Evolutionary conservation across 2,113 vertebrate genomes (phyloP).

Genomic region (Rhinichthys klamathensis): DNA sequence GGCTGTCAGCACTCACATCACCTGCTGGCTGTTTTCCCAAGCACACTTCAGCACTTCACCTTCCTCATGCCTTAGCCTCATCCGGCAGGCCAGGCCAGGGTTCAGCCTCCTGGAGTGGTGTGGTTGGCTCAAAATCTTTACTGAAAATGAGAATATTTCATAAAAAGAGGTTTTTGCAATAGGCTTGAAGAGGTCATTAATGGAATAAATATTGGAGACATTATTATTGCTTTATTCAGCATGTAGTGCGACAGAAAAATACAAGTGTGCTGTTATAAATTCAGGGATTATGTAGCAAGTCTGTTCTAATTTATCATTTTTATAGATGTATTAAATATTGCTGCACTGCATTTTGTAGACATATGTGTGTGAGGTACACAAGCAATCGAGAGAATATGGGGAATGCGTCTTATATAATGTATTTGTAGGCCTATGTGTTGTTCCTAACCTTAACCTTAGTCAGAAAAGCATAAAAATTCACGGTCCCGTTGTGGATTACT

Average conservation of each 20-base stretch:
- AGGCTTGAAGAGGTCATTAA: conserved; percentile 12
- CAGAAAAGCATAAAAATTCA: background rate
- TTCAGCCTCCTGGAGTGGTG: conserved; percentile 22
- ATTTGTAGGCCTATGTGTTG: background rate
- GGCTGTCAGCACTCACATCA: conserved; percentile 64
- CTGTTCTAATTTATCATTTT: background rate
- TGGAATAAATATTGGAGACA: background rate
- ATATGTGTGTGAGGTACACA: background rate
- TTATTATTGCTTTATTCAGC: background rate
- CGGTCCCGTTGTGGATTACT: background rate
- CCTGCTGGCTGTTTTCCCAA: conserved; percentile 52
- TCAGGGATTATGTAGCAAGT: background rate
- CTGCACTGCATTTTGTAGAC: background rate
- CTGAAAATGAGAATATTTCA: conserved; percentile 7
- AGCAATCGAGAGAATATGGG: background rate
- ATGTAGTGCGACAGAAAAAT: background rate
- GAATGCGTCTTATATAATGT: background rate
- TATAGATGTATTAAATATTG: background rate
- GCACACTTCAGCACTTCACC: conserved; percentile 60
- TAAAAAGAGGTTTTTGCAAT: background rate
- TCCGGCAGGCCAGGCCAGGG: conserved; percentile 26
- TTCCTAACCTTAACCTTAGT: background rate
- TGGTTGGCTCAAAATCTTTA: conserved; percentile 41
- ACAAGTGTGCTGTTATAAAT: background rate
- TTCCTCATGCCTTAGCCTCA: conserved; percentile 53